phyloP scores from a whole-genome alignment of 2,888 invertebrate species.

The Petrolisthes manimaculis region DNA sequence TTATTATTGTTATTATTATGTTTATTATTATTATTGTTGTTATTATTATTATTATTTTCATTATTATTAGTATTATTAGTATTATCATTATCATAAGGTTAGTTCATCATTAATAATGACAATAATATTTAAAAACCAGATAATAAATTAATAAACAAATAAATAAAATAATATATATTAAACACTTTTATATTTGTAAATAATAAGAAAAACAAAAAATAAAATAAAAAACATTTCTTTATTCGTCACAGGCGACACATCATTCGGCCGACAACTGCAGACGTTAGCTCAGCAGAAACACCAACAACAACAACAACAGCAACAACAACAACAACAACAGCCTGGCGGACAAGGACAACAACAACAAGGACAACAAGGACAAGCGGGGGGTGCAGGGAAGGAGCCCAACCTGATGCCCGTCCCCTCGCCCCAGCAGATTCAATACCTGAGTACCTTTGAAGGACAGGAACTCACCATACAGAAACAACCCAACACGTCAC shows the following conservation, averaged over 20 bases:
- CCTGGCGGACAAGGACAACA: constrained; percentile 68
- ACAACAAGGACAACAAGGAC: constrained; percentile 49
- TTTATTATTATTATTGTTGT: no score
- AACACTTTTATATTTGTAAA: no score
- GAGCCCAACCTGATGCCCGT: constrained; percentile 95
- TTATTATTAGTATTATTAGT: no score
- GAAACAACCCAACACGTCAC: constrained; percentile 92
- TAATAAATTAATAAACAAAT: no score
- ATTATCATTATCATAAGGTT: no score
- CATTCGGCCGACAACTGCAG: constrained; percentile 76
- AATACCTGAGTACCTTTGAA: constrained; percentile 94
- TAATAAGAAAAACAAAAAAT: neutral
- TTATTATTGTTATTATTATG: no score
- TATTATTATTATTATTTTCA: no score
- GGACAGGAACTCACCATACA: constrained; percentile 96
- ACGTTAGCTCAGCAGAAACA: constrained; percentile 72
- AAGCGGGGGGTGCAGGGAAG: constrained; percentile 73
- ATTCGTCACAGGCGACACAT: constrained; percentile 71
- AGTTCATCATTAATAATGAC: no score
- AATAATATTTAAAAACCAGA: no score
- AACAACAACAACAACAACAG: constrained; percentile 68
- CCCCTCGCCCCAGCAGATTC: constrained; percentile 95
- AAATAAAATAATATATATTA: no score
- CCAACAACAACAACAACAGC: constrained; percentile 68
- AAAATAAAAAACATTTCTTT: neutral